Evolutionary conservation across 2,888 invertebrate genomes (phyloP), one percentile per base, ranked within the genome.

Genomic region (Pandemis cinnamomeana): DNA sequence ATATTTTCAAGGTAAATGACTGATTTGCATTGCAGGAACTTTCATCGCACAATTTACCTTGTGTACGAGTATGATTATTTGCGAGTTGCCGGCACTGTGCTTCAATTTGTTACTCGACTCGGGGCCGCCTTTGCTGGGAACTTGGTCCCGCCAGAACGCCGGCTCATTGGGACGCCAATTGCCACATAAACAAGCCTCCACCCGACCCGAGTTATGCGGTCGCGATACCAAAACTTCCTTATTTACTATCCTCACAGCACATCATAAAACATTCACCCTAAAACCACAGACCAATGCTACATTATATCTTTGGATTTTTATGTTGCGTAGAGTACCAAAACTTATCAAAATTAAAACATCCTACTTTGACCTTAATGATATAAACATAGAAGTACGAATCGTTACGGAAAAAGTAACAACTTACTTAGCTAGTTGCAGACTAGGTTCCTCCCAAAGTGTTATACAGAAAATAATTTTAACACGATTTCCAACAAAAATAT

Each of bases 141-240:
- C 86, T 90, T 89, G 83, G 83, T 87, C 84, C 78, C 83, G 77
- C 85, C 84, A 85, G 84, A 74, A 77, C 83, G 83, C 81, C 84
- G 84, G 89, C 88, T 89, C 90, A 89, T 90, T 88, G 88, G 87
- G 85, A 87, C 85, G 85, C 88, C 91, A 89, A 92, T 91, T 92
- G 90, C 89, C 87, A 88, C 88, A 91, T 90, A 92, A 92, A 91
- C 90, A 90, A 91, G 88, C 84, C 87, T 83, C 82, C 84, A 42
- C 70, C 83, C 80, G 84, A 80, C 83, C 83, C 84, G 77, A 84
- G 84, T 85, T 85, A 86, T 84, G 86, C 85, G 84, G 83, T 83
- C 83, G 84, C 85, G 86, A 87, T 87, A 87, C 80, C 83, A 79
- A 86, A 91, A 91, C 88, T 91, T 90, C 83, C 81, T 81, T 88